Percentiles rank a stretch among this genome's conserved stretches.
phyloP scores from a whole-genome alignment of 2,113 vertebrate species.

The Felis chaus region DNA sequence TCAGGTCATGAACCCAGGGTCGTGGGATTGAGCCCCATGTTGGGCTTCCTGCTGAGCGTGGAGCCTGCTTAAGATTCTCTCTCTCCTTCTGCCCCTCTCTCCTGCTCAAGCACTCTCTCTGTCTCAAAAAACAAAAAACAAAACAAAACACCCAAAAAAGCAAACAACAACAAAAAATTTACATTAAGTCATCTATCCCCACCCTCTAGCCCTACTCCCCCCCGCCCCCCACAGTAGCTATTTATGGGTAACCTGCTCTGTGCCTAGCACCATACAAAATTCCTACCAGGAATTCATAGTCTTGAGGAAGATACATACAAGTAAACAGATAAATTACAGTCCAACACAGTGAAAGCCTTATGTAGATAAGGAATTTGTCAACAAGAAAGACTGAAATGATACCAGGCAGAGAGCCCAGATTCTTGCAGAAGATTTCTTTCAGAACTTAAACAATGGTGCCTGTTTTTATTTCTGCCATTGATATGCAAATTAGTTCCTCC shows the following conservation, averaged over 20 bases:
- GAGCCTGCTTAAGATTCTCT: too few relatives aligned
- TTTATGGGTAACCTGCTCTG: background rate
- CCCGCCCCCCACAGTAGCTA: background rate
- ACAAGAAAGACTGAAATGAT: background rate
- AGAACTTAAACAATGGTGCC: background rate
- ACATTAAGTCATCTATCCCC: background rate
- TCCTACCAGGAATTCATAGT: background rate
- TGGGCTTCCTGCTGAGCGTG: too few relatives aligned
- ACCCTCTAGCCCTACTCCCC: rapidly evolving
- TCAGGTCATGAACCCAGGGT: too few relatives aligned
- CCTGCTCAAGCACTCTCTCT: too few relatives aligned
- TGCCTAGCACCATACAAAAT: background rate
- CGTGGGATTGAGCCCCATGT: too few relatives aligned
- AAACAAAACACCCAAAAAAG: too few relatives aligned
- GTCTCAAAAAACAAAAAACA: too few relatives aligned
- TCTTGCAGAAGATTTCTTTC: constrained; percentile 26
- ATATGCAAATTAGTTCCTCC: background rate
- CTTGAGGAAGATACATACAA: background rate
- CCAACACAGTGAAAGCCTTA: background rate
- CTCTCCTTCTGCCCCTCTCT: too few relatives aligned
- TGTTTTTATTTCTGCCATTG: background rate
- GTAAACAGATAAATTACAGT: background rate
- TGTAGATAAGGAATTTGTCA: background rate
- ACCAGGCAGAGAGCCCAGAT: background rate
- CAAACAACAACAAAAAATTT: background rate